These are phyloP conservation scores for Drosophila yakuba DNA, from an alignment of 1,140 invertebrate species.

Conservation along the genomic window DNA sequence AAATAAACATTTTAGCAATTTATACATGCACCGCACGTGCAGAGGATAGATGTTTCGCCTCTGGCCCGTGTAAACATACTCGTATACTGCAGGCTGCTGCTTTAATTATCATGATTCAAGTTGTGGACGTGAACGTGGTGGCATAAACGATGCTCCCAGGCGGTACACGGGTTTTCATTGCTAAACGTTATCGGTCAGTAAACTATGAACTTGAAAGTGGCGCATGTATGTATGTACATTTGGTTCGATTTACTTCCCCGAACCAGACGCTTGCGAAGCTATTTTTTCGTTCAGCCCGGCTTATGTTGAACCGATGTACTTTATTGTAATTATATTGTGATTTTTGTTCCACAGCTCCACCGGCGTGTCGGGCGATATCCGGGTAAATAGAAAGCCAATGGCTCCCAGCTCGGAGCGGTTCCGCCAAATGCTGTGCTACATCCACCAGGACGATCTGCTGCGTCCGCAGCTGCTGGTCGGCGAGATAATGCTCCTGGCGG, in stretches of 20 bases:
- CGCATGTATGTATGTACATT: background rate
- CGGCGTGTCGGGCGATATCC: constrained; percentile 88
- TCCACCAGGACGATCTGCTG: constrained; percentile 95
- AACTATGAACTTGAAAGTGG: constrained; percentile 74
- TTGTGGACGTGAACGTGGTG: constrained; percentile 6
- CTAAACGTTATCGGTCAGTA: constrained; percentile 69
- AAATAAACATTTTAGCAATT: constrained; percentile 12
- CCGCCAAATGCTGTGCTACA: constrained; percentile 94
- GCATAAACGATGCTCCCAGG: constrained; percentile 3
- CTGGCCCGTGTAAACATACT: background rate
- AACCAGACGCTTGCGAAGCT: constrained; percentile 7
- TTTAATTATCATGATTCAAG: constrained; percentile 22
- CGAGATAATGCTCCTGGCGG: constrained; percentile 93
- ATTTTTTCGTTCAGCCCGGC: constrained; percentile 3
- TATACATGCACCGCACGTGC: constrained; percentile 8
- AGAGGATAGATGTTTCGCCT: background rate
- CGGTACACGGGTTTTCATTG: constrained; percentile 35
- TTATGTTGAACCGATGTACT: constrained; percentile 12
- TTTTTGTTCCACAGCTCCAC: constrained; percentile 84
- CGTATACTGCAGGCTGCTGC: background rate
- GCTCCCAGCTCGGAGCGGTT: constrained; percentile 88
- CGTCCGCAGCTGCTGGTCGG: constrained; percentile 92
- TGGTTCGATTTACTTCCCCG: constrained; percentile 16
- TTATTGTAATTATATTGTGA: constrained; percentile 41
- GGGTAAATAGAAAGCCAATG: constrained; percentile 91